These are phyloP conservation scores for Microplitis mediator DNA, from an alignment of 1,140 invertebrate species.

Conservation along the genomic window DNA sequence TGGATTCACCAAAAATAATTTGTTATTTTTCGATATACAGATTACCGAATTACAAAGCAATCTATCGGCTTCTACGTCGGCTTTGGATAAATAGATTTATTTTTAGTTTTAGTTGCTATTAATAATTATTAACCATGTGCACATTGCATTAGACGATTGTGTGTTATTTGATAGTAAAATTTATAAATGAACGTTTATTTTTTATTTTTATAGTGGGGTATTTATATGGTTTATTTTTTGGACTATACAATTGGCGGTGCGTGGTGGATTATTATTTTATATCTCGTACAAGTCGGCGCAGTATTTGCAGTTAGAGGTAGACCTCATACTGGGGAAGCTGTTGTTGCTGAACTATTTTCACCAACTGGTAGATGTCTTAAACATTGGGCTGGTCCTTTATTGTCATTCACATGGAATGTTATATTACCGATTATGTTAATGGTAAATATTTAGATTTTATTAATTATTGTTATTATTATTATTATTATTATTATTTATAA, in stretches of 20 bases:
- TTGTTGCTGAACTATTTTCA: conserved; percentile 73
- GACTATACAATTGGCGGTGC: conserved; percentile 81
- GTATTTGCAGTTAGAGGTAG: conserved; percentile 83
- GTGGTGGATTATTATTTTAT: conserved; percentile 86
- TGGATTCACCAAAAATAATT: conserved; percentile 70
- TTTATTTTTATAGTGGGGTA: conserved; percentile 69
- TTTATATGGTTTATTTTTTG: conserved; percentile 82
- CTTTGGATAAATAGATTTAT: conserved; percentile 10
- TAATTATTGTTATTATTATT: conserved; percentile 15
- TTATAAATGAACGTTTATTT: no score
- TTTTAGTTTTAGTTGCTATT: no score
- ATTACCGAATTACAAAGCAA: conserved; percentile 48
- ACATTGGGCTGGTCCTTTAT: conserved; percentile 70
- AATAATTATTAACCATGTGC: background rate
- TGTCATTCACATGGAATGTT: conserved; percentile 90
- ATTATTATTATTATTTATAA: background rate
- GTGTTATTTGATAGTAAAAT: background rate
- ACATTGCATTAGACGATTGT: no score
- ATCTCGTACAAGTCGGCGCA: conserved; percentile 76
- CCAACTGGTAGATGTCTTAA: conserved; percentile 63
- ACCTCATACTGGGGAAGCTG: conserved; percentile 81
- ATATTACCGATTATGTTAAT: conserved; percentile 78
- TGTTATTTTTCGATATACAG: conserved; percentile 70
- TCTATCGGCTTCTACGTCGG: conserved; percentile 37
- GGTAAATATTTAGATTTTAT: conserved; percentile 56